Base-by-base conservation (phyloP, 2,888 invertebrate genomes). In the Apamea crenata region DNA sequence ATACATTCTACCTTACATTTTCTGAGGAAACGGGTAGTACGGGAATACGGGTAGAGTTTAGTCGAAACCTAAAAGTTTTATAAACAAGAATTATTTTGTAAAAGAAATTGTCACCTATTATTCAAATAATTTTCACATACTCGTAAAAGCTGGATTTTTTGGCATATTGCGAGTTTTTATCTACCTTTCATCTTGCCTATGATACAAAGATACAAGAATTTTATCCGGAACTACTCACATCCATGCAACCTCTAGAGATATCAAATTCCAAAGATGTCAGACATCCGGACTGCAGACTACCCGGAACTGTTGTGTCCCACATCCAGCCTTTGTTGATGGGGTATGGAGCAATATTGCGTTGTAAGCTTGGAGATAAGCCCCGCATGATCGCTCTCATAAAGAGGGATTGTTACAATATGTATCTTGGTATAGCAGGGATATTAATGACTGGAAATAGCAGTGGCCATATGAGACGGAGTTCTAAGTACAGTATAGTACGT, bases 341-440 rank as follows among this genome's bases (percentile, higher is more conserved):
- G 29, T 65, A 63, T 25, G 36, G 21, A 59, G 68, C 82, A 72
- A 72, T 83, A 82, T 82, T 77, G 71, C 76, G 36, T 59, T 82
- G 67, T 83, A 76, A 76, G 77, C 83, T 29, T 29, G 4, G 44
- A 85, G 86, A 83, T 83, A 85, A 83, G 67, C 63, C 50, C 47
- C 50, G 18, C 67, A 10, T 59, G 56, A 85, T 83, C 65, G 63
- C 50, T 59, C 32, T 69, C 74, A 73, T 82, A 73, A 67, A 77
- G 68, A 63, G 81, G 32, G 68, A 72, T 85, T 85, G 56, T 59
- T 47, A 29, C 74, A 85, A 59, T 61, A 53, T 85, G 68, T 81
- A 65, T 47, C 61, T 80, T 36, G 32, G 32, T 80, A 36, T 36
- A 50, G 44, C 29, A 81, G 0, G 12, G 63, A 18, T 81, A 81